A percentile compares a stretch with the other conserved stretches of the same genome.
Conservation (phyloP, 1,140 invertebrate genomes). For the Gryllus bimaculatus region DNA sequence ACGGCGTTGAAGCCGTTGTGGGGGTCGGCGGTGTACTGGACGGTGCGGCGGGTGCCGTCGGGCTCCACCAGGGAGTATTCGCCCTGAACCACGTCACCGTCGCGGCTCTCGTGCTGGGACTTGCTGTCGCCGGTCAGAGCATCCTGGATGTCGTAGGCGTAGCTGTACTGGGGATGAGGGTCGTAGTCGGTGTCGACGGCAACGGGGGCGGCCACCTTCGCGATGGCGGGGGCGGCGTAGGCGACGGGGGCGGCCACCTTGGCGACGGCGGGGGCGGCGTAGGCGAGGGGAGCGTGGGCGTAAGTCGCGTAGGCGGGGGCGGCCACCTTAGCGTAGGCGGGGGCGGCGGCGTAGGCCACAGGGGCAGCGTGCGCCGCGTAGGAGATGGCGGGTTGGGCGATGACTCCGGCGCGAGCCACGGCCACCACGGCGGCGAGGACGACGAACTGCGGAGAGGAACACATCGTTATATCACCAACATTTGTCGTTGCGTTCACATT, state of each 20-base stretch:
- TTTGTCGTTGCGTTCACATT: too few species aligned
- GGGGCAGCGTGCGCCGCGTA: constrained; percentile 18
- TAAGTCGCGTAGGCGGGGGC: constrained; percentile 27
- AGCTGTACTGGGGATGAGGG: constrained; percentile 22
- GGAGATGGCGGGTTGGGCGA: constrained; percentile 16
- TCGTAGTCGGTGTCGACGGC: constrained; percentile 20
- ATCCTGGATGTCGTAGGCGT: constrained; percentile 20
- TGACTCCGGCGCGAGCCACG: constrained; percentile 18
- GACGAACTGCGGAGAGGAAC: constrained; percentile 13
- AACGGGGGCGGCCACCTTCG: constrained; percentile 24
- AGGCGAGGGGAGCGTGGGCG: constrained; percentile 20
- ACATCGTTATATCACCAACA: too few species aligned
- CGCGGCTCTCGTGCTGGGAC: constrained; percentile 23
- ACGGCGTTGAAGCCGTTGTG: constrained; percentile 17
- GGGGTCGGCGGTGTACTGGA: constrained; percentile 16
- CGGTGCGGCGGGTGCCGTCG: constrained; percentile 18
- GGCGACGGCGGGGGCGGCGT: constrained; percentile 24
- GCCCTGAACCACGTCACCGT: constrained; percentile 18
- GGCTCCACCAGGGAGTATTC: constrained; percentile 14
- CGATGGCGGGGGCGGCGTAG: constrained; percentile 10
- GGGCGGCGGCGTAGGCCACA: constrained; percentile 11
- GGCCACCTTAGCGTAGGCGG: constrained; percentile 27
- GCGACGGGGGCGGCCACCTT: not conserved
- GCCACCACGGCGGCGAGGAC: constrained; percentile 22
- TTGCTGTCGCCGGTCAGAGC: constrained; percentile 25